phyloP scores from a whole-genome alignment of 2,113 vertebrate genomes.

The Melozone crissalis region DNA sequence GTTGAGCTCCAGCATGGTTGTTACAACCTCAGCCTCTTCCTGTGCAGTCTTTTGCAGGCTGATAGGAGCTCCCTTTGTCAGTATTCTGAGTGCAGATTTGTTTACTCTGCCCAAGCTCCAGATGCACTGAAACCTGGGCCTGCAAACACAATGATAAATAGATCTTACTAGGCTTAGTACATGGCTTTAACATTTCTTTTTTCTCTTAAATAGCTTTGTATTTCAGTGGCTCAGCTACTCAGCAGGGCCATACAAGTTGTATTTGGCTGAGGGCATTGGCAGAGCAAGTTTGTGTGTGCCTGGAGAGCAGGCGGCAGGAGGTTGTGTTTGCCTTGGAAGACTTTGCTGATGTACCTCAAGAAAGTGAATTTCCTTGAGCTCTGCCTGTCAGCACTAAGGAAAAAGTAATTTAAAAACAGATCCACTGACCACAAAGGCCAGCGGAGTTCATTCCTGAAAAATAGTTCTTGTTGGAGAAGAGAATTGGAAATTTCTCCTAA shows the following conservation, averaged over 20 bases:
- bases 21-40: background rate
- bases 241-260: background rate
- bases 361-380: background rate
- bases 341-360: background rate
- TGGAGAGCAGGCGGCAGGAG: background rate
- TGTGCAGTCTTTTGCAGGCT: background rate
- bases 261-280: background rate
- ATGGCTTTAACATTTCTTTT: background rate
- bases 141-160: background rate
- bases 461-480: background rate
- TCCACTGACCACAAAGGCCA: background rate
- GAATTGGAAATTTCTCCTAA: background rate
- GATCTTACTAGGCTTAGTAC: background rate
- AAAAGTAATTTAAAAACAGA: background rate
- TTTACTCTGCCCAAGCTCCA: background rate
- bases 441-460: background rate
- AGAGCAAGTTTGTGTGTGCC: background rate
- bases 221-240: background rate
- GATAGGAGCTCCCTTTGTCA: background rate
- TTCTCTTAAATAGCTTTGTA: background rate
- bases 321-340: background rate
- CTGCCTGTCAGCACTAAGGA: background rate
- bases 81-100: background rate
- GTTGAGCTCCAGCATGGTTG: background rate
- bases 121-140: background rate